Evolutionary conservation across 1,140 invertebrate genomes (phyloP).

Genomic region (Tetranychus cinnabarinus): DNA sequence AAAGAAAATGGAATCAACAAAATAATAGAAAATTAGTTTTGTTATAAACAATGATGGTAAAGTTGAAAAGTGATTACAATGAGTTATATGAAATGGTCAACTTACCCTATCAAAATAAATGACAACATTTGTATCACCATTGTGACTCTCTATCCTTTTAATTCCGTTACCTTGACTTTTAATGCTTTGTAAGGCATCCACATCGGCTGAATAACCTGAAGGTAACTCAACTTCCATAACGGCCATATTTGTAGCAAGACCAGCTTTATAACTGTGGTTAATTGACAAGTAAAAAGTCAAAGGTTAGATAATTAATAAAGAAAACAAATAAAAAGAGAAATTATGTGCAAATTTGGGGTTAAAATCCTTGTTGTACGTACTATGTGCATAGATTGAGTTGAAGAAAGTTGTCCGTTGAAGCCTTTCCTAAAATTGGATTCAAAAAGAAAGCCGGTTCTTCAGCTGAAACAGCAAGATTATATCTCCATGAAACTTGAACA

Average conservation of each 20-base stretch:
- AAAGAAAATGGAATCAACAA: neutral
- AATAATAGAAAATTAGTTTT: neutral
- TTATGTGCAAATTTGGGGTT: neutral
- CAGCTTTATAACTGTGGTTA: slow-evolving; percentile 6
- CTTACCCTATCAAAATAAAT: slow-evolving; percentile 51
- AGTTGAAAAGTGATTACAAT: neutral
- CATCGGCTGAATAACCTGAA: slow-evolving; percentile 52
- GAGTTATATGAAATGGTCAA: neutral
- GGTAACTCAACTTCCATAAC: slow-evolving; percentile 64
- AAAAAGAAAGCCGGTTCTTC: slow-evolving; percentile 67
- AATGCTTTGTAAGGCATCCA: slow-evolving; percentile 42
- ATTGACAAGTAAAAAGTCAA: neutral
- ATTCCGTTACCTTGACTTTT: slow-evolving; percentile 37
- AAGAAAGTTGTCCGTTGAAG: slow-evolving; percentile 53
- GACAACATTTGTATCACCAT: slow-evolving; percentile 45
- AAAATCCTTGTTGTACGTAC: slow-evolving; percentile 10
- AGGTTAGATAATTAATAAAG: neutral
- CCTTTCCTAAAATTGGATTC: slow-evolving; percentile 63
- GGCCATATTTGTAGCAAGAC: slow-evolving; percentile 42
- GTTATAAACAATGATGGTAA: neutral
- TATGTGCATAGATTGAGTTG: slow-evolving; percentile 55
- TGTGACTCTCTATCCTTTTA: slow-evolving; percentile 50
- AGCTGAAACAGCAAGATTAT: slow-evolving; percentile 66
- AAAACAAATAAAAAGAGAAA: neutral
- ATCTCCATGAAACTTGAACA: slow-evolving; percentile 52